phyloP scores from a whole-genome alignment of 1,140 invertebrate species.

The Drosophila saltans region DNA sequence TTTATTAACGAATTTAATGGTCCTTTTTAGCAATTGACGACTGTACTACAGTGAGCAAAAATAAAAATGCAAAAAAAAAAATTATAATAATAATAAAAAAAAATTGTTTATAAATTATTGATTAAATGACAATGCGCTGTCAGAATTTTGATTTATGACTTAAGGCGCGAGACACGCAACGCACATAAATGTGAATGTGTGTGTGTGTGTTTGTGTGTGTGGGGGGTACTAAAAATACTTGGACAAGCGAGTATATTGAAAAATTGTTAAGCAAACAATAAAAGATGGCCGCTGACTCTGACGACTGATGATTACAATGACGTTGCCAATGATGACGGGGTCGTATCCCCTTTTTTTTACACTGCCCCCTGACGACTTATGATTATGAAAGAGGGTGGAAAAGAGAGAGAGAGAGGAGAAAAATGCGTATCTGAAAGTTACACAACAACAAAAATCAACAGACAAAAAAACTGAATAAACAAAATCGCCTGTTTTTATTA shows the following conservation, averaged over 20 bases:
- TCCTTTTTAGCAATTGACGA: too few relatives aligned
- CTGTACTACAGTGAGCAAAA: background rate
- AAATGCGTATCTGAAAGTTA: slow-evolving; percentile 53
- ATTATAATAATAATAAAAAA: background rate
- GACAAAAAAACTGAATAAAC: slow-evolving; percentile 37
- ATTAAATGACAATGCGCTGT: slow-evolving; percentile 81
- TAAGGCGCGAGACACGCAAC: slow-evolving; percentile 60
- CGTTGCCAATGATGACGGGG: slow-evolving; percentile 23
- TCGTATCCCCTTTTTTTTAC: slow-evolving; percentile 16
- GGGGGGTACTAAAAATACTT: slow-evolving; percentile 15
- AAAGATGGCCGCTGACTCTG: slow-evolving; percentile 62
- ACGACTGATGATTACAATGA: slow-evolving; percentile 14
- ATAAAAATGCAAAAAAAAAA: slow-evolving; percentile 28
- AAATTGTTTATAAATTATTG: slow-evolving; percentile 78
- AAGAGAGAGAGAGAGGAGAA: slow-evolving; percentile 34
- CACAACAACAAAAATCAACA: slow-evolving; percentile 33
- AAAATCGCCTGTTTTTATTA: slow-evolving; percentile 62
- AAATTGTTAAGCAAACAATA: slow-evolving; percentile 77
- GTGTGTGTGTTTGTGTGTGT: too few relatives aligned
- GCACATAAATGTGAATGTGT: slow-evolving; percentile 30
- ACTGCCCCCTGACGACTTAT: slow-evolving; percentile 51
- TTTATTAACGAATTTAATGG: too few relatives aligned
- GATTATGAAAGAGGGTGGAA: slow-evolving; percentile 28
- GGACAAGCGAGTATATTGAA: slow-evolving; percentile 60
- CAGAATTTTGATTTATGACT: slow-evolving; percentile 77